These are phyloP conservation scores for Chorisops tibialis DNA, from an alignment of 2,888 invertebrate genomes.

Conservation along the genomic window DNA sequence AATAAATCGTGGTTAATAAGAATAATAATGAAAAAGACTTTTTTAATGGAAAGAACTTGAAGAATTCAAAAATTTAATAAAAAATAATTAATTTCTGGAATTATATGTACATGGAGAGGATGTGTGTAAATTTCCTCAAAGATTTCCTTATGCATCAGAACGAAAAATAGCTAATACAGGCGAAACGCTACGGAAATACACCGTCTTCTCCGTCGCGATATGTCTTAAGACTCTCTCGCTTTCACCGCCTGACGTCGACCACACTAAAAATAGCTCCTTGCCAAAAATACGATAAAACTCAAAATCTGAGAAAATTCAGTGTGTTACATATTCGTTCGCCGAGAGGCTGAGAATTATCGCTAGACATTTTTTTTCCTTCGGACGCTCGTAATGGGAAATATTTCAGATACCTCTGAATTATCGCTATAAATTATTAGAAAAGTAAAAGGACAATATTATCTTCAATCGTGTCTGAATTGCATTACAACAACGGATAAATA, in stretches of 20 bases:
- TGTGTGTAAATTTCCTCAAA: neutral
- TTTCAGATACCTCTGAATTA: too few species aligned
- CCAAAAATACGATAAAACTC: slow-evolving; percentile 37
- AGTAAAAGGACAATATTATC: too few species aligned
- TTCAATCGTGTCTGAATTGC: too few species aligned
- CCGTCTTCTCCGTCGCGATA: neutral
- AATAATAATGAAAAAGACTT: too few species aligned
- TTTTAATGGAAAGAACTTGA: too few species aligned
- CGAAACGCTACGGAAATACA: neutral
- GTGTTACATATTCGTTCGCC: neutral
- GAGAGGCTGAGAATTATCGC: neutral
- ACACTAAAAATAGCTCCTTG: slow-evolving; percentile 37
- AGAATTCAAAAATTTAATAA: too few species aligned
- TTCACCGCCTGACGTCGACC: slow-evolving; percentile 15
- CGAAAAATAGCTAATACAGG: neutral
- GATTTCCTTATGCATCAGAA: neutral
- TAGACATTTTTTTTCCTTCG: slow-evolving; percentile 2
- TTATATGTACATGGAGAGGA: neutral
- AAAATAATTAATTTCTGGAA: too few species aligned
- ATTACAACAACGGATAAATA: too few species aligned
- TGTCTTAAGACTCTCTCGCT: neutral
- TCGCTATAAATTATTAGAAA: too few species aligned
- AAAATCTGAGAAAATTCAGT: slow-evolving; percentile 23
- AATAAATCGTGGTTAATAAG: too few species aligned
- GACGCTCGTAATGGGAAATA: neutral